phyloP scores from a whole-genome alignment of 2,113 vertebrate genomes.

The Origma solitaria region DNA sequence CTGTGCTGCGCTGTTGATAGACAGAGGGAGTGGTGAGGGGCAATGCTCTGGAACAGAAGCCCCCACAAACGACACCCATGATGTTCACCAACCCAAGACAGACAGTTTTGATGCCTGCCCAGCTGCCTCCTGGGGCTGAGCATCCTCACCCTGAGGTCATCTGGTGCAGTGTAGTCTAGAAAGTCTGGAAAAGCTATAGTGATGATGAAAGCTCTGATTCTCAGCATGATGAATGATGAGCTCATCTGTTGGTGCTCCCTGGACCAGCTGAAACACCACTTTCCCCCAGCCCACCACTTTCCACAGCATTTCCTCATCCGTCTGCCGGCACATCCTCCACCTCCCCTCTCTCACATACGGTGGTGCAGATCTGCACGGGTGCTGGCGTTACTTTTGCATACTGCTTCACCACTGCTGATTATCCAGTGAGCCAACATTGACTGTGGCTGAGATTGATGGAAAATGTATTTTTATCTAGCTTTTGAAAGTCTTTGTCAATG shows the following conservation, averaged over 20 bases:
- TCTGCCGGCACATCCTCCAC: not conserved
- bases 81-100: not conserved
- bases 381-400: not conserved
- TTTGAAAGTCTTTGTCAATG: not conserved
- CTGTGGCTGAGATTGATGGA: not conserved
- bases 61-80: not conserved
- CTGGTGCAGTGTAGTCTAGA: constrained; percentile 25
- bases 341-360: rapidly evolving
- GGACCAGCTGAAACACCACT: not conserved
- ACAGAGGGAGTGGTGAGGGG: not conserved
- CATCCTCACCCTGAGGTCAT: not conserved
- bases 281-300: rapidly evolving
- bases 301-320: rapidly evolving
- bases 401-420: not conserved
- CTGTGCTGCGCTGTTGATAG: not conserved
- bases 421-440: not conserved
- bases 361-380: rapidly evolving
- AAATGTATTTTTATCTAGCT: not conserved
- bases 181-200: not conserved
- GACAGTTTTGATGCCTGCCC: not conserved
- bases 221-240: not conserved
- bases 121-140: not conserved
- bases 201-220: not conserved
- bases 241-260: not conserved
- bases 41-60: not conserved